A percentile compares a stretch with the other conserved stretches of the same genome.
Conservation (phyloP, 2,888 invertebrate species). For the Noctua janthina region DNA sequence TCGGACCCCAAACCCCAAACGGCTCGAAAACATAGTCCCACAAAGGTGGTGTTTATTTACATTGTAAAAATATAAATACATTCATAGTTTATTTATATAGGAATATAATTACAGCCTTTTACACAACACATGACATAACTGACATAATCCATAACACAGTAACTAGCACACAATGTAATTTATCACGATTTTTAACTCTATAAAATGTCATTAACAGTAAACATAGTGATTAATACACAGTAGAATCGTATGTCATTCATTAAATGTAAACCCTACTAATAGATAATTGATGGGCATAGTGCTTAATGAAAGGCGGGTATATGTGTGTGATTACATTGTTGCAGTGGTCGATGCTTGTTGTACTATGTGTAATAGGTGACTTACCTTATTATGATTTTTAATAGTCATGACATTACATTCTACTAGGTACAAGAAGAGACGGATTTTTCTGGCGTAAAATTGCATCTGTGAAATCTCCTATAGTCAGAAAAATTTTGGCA, state of each 20-base stretch:
- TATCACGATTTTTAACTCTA: conserved; percentile 13
- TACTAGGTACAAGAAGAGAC: background rate
- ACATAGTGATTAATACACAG: conserved; percentile 2
- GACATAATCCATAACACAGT: conserved; percentile 13
- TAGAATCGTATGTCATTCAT: conserved; percentile 20
- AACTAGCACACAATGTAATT: background rate
- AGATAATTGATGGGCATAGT: conserved; percentile 25
- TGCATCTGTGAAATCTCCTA: background rate
- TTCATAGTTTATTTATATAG: background rate
- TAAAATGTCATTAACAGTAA: conserved; percentile 16
- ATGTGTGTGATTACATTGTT: conserved; percentile 28
- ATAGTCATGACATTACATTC: background rate
- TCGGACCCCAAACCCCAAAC: background rate
- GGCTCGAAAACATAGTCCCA: too few relatives aligned
- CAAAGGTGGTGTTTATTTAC: background rate
- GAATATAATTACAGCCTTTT: background rate
- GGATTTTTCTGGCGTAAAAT: background rate
- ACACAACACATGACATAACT: background rate
- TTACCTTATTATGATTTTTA: background rate
- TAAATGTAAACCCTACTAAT: conserved; percentile 3
- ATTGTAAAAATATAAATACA: background rate
- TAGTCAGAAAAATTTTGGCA: too few relatives aligned
- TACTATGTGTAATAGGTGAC: conserved; percentile 1
- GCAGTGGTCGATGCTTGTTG: background rate
- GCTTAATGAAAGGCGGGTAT: conserved; percentile 4